Evolutionary conservation across 2,888 invertebrate species (phyloP).

Genomic region (Cheilosia vulpina): DNA sequence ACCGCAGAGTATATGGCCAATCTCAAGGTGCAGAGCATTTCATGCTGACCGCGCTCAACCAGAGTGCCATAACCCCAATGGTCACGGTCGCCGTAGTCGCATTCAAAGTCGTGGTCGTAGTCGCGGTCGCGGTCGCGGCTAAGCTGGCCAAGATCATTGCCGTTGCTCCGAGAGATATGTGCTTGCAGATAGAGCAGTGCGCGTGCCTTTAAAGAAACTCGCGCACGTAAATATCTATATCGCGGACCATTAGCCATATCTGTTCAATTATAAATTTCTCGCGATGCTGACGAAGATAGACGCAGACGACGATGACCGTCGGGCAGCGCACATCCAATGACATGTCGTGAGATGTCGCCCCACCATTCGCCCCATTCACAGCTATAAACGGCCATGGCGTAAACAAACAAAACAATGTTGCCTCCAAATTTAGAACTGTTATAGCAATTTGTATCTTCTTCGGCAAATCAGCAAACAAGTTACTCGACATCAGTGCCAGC

Average conservation of each 20-base stretch:
- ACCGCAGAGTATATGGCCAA: conserved; percentile 24
- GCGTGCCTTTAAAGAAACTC: conserved; percentile 68
- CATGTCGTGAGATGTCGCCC: conserved; percentile 49
- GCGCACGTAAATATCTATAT: conserved; percentile 33
- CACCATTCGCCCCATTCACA: conserved; percentile 39
- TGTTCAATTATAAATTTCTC: conserved; percentile 72
- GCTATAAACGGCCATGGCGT: conserved; percentile 34
- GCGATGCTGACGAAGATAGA: conserved; percentile 40
- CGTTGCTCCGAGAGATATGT: conserved; percentile 26
- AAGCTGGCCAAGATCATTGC: conserved; percentile 52
- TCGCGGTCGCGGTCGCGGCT: conserved; percentile 8
- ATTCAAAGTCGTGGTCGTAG: conserved; percentile 11
- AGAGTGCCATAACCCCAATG: conserved; percentile 67
- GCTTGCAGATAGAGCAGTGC: conserved; percentile 47
- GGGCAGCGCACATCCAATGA: conserved; percentile 37
- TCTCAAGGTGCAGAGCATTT: conserved; percentile 55
- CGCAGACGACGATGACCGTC: neutral
- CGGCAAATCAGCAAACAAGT: conserved; percentile 58
- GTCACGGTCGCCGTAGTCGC: conserved; percentile 46
- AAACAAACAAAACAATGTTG: conserved; percentile 53
- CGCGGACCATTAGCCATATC: conserved; percentile 68
- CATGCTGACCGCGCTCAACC: conserved; percentile 37
- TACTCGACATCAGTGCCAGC: conserved; percentile 44
- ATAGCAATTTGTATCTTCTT: conserved; percentile 70
- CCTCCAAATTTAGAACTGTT: conserved; percentile 71